Evolutionary conservation across 2,113 vertebrate species (phyloP), one percentile per base, ranked within the genome.

Genomic region (Periophthalmus modestus): DNA sequence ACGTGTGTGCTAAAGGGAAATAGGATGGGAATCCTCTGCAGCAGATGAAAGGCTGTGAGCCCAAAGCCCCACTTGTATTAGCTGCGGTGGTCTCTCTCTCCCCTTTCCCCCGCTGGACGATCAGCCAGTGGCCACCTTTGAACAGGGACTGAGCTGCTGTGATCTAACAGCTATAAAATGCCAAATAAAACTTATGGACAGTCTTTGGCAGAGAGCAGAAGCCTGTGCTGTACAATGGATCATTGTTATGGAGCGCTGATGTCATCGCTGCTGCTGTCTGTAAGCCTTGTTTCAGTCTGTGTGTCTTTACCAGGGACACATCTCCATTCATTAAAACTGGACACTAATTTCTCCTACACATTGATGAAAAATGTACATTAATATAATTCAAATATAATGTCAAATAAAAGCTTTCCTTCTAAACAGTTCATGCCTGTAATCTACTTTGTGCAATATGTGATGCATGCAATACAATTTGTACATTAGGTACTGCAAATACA

Each of bases 111-210:
- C 68, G 52, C 74, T 50, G 79, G 85, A 88, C 81, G 65, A 75
- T 80, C 82, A 81, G 79, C 78, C 39, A 87, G 81, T 74, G 82
- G 82, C 89, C 92, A 90, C 89, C 89, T 88, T 88, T 83, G 82
- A 91, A 82, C 82, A 85, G 85, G 87, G 83, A 85, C 83, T 85
- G 85, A 87, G 80, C 78, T 75, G 81, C 79, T 91, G 93, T 95
- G 94, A 95, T 93, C 93, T 93, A 94, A 94, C 89, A 66, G 91
- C 88, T 81, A 92, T 94, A 92, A 94, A 94, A 94, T 92, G 92
- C 83, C 89, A 93, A 93, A 94, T 93, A 88, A 93, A 94, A 93
- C 87, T 89, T 91, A 93, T 89, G 88, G 88, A 87, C 80, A 72
- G 84, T 89, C 84, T 88, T 87, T 85, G 89, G 85, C 85, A 82